Evolutionary conservation across 2,797 vertebrate genomes (phyloP).

Genomic region (Mormyrus hasselquistii): DNA sequence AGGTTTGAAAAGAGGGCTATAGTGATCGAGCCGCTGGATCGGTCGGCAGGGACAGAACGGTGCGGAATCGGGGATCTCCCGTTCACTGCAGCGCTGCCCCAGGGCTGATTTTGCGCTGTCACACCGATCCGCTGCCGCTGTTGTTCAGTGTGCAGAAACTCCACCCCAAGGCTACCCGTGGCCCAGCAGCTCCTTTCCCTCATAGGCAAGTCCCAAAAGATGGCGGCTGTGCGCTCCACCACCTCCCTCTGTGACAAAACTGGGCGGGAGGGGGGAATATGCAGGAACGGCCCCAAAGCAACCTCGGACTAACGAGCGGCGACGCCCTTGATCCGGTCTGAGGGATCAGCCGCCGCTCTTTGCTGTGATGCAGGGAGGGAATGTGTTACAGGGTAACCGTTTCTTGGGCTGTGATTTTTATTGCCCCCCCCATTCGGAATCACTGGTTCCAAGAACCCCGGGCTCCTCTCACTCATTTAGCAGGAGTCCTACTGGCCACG

Average conservation of each 20-base stretch:
- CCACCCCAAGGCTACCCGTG: slow-evolving; percentile 63
- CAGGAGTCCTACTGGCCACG: slow-evolving; percentile 55
- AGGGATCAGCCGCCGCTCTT: not conserved
- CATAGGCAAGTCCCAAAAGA: slow-evolving; percentile 59
- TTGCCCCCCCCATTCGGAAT: slow-evolving; percentile 19
- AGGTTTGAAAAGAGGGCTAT: slow-evolving; percentile 28
- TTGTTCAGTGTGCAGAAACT: slow-evolving; percentile 44
- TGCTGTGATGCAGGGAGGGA: slow-evolving; percentile 9
- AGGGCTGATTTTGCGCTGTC: slow-evolving; percentile 39
- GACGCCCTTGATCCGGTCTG: slow-evolving; percentile 23
- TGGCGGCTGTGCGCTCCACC: slow-evolving; percentile 64
- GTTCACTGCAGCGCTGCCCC: not conserved
- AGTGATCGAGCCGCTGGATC: not conserved
- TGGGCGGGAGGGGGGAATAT: slow-evolving; percentile 46
- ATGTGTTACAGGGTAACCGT: not conserved
- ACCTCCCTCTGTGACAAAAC: slow-evolving; percentile 60
- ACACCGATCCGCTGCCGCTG: slow-evolving; percentile 22
- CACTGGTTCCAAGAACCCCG: slow-evolving; percentile 38
- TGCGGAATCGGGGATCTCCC: not conserved
- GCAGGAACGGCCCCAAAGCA: slow-evolving; percentile 39
- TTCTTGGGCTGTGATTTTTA: slow-evolving; percentile 31
- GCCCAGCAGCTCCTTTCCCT: slow-evolving; percentile 57
- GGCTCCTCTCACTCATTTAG: slow-evolving; percentile 52
- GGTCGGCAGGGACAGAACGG: not conserved
- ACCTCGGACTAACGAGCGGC: slow-evolving; percentile 26